Evolutionary conservation across 1,140 invertebrate genomes (phyloP).

Genomic region (Bradynema listronoti): DNA sequence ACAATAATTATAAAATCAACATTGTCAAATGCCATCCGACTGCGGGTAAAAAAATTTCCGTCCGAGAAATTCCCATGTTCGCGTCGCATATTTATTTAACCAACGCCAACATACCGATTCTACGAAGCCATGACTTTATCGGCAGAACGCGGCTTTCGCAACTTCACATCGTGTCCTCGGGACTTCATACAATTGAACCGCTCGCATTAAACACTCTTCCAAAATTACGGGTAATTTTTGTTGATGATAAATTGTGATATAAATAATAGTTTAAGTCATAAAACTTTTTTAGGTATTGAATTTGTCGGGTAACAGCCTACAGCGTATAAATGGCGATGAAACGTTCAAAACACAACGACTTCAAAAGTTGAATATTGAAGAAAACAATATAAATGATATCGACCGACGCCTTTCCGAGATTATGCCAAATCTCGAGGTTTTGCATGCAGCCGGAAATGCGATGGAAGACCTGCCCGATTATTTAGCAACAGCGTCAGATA

Average conservation of each 20-base stretch:
- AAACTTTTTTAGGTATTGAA: slow-evolving; percentile 33
- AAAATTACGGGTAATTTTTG: slow-evolving; percentile 27
- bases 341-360: slow-evolving; percentile 6
- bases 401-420: slow-evolving; percentile 17
- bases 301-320: slow-evolving; percentile 41
- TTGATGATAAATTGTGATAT: slow-evolving; percentile 32
- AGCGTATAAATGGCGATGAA: slow-evolving; percentile 31
- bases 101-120: slow-evolving; percentile 32
- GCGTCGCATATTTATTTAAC: slow-evolving; percentile 46
- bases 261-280: slow-evolving; percentile 24
- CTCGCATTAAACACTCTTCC: slow-evolving; percentile 45
- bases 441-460: slow-evolving; percentile 29
- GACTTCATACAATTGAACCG: slow-evolving; percentile 37
- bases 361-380: slow-evolving; percentile 18
- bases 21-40: slow-evolving; percentile 14
- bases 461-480: slow-evolving; percentile 29
- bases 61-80: slow-evolving; percentile 42
- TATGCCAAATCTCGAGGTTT: slow-evolving; percentile 37
- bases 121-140: slow-evolving; percentile 40
- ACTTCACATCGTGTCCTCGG: slow-evolving; percentile 43
- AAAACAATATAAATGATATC: slow-evolving; percentile 26
- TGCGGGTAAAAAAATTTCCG: neutral
- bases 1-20: slow-evolving; percentile 24
- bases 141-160: slow-evolving; percentile 35
- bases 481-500: neutral